A percentile compares a stretch with the other conserved stretches of the same genome.
Evolutionary conservation across 2,113 vertebrate genomes (phyloP).

Genomic region (Bufo gargarizans): DNA sequence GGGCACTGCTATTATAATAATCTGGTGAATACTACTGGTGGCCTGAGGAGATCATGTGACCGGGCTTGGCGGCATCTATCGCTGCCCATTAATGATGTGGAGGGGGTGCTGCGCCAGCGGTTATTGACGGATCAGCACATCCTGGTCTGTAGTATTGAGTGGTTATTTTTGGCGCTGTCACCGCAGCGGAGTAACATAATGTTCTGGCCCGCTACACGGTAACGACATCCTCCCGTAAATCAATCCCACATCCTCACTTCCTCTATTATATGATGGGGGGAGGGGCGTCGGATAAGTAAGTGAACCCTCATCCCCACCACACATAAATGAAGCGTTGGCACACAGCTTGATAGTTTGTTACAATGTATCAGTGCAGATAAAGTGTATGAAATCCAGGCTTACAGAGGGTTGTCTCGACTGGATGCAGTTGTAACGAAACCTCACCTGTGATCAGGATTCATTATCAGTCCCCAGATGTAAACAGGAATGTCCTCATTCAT

Average conservation of each 20-base stretch:
- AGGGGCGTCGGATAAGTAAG: not conserved
- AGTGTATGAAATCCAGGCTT: no score
- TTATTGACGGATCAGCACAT: not conserved
- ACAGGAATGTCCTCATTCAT: no score
- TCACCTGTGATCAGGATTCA: not conserved
- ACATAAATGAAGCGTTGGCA: no score
- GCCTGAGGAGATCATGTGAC: no score
- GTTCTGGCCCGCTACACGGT: not conserved
- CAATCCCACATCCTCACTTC: not conserved
- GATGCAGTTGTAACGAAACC: not conserved
- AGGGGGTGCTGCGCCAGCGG: not conserved
- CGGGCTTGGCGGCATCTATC: no score
- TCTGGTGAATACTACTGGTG: no score
- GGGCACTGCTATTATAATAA: no score
- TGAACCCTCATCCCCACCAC: not conserved
- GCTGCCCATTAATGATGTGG: not conserved
- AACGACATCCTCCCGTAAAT: not conserved
- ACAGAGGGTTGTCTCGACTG: not conserved
- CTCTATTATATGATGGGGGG: not conserved
- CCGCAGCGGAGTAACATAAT: not conserved
- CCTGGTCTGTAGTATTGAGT: not conserved
- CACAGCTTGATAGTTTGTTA: not conserved
- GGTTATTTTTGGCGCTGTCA: slow-evolving; percentile 1
- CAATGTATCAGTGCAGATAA: not conserved
- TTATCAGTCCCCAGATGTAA: no score